Conservation (phyloP, 2,113 vertebrate species). For the Poeciliopsis turrubarensis region DNA sequence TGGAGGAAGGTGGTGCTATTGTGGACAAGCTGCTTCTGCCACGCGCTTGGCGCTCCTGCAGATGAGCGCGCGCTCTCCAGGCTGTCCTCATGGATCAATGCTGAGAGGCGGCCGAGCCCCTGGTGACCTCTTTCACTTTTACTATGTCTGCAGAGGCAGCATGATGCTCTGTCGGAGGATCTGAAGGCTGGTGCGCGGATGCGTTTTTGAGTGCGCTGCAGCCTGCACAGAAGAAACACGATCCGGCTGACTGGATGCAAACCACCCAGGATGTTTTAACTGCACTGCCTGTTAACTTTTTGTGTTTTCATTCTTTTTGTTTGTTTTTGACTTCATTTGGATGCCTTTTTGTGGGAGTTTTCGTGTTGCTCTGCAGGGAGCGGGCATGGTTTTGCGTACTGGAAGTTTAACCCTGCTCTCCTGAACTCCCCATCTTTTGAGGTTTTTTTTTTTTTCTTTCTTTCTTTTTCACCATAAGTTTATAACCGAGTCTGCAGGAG, state of each 20-base stretch:
- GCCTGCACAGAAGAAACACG: constrained; percentile 13
- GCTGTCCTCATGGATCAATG: constrained; percentile 51
- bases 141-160: not conserved
- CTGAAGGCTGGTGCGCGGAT: constrained; percentile 23
- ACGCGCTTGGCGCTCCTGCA: constrained; percentile 5
- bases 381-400: constrained; percentile 47
- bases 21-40: constrained; percentile 31
- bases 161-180: constrained; percentile 22
- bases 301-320: not conserved
- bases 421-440: constrained; percentile 34
- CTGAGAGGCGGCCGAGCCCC: constrained; percentile 16
- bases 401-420: constrained; percentile 44
- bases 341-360: not conserved
- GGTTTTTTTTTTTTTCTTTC: too few relatives aligned
- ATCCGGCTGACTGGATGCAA: constrained; percentile 4
- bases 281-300: not conserved
- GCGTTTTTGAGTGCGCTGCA: constrained; percentile 46
- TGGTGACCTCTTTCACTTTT: not conserved
- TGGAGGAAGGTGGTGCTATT: constrained; percentile 63
- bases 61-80: constrained; percentile 17
- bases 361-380: constrained; percentile 3
- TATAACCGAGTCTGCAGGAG: constrained; percentile 34
- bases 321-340: not conserved
- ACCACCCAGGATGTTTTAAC: not conserved
- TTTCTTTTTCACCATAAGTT: not conserved